These are phyloP conservation scores for Vanacampus margaritifer DNA, from an alignment of 2,113 vertebrate genomes.

Conservation along the genomic window DNA sequence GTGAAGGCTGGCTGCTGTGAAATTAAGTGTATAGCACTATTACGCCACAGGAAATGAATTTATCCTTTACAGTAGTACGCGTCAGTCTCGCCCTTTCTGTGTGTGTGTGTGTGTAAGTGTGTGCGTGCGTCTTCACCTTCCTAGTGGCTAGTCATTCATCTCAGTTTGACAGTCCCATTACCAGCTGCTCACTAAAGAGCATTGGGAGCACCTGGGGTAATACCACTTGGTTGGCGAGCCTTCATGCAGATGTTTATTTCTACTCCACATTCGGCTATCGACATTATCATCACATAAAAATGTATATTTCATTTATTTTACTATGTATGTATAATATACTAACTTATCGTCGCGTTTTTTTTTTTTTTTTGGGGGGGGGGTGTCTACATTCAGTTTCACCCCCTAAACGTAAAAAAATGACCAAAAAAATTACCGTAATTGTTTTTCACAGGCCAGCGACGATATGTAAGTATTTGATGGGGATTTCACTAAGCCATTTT, in stretches of 20 bases:
- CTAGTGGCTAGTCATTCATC: constrained; percentile 61
- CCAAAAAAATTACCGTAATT: too few species aligned
- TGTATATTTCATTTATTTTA: constrained; percentile 9
- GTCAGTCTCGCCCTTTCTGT: neutral
- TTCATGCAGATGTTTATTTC: constrained; percentile 36
- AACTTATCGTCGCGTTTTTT: too few species aligned
- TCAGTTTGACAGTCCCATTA: constrained; percentile 69
- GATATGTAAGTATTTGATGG: neutral
- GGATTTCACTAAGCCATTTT: too few species aligned
- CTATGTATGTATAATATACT: neutral
- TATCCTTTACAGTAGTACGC: constrained; percentile 14
- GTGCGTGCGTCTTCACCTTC: constrained; percentile 45
- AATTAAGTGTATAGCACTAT: neutral
- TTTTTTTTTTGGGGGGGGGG: too few species aligned
- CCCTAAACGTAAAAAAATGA: too few species aligned
- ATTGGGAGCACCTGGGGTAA: constrained; percentile 54
- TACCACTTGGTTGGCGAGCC: constrained; percentile 50
- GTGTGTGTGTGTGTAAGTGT: constrained; percentile 10
- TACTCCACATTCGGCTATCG: constrained; percentile 24
- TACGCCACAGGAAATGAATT: constrained; percentile 8
- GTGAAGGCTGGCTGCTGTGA: neutral
- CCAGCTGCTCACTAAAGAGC: constrained; percentile 59
- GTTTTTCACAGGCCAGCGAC: too few species aligned
- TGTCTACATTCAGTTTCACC: too few species aligned
- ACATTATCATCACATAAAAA: constrained; percentile 37